Conservation (phyloP, 2,888 invertebrate species). For the Ochropleura leucogaster region DNA sequence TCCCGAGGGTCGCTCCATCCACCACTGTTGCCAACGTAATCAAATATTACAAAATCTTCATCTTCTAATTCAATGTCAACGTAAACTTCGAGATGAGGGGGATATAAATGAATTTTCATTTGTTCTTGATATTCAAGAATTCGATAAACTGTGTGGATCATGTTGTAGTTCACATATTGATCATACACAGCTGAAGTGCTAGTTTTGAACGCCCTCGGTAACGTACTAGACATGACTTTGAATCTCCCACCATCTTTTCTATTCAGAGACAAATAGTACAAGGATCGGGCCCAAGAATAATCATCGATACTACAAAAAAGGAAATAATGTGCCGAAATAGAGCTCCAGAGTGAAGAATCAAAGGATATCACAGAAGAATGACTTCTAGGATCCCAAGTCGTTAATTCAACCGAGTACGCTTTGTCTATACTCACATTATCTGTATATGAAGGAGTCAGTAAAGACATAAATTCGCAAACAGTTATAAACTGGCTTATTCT, state of each 20-base stretch:
- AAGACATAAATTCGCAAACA: conserved; percentile 75
- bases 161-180: conserved; percentile 61
- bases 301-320: conserved; percentile 78
- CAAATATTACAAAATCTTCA: conserved; percentile 70
- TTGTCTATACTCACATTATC: conserved; percentile 56
- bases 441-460: conserved; percentile 62
- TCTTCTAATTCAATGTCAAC: conserved; percentile 72
- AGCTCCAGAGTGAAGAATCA: conserved; percentile 75
- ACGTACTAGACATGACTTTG: conserved; percentile 72
- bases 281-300: conserved; percentile 76
- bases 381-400: conserved; percentile 71
- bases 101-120: conserved; percentile 65
- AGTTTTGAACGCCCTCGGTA: conserved; percentile 74
- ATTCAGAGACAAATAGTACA: conserved; percentile 75
- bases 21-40: conserved; percentile 72
- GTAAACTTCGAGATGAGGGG: conserved; percentile 72
- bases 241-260: conserved; percentile 72
- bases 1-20: conserved; percentile 79
- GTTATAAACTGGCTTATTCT: conserved; percentile 67
- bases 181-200: conserved; percentile 50
- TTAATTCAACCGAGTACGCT: conserved; percentile 68
- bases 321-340: conserved; percentile 77
- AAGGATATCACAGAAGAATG: conserved; percentile 76
- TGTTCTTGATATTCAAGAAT: conserved; percentile 65
- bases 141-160: conserved; percentile 61